phyloP scores from a whole-genome alignment of 2,113 vertebrate genomes.

The Ranitomeya imitator region DNA sequence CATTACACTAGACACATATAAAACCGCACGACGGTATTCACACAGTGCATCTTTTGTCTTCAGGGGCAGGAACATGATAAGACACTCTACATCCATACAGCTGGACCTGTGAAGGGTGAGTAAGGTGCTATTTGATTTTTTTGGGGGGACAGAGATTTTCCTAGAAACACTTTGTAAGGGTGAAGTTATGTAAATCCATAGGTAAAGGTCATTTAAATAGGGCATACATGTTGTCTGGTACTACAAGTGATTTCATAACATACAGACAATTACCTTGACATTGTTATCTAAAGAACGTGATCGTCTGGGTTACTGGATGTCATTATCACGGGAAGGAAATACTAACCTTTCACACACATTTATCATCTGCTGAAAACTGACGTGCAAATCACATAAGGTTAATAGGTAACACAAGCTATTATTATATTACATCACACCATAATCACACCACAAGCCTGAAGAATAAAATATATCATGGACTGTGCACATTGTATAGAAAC shows the following conservation, averaged over 20 bases:
- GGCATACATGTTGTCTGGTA: neutral
- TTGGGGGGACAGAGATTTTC: too few species aligned
- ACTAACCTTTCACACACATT: neutral
- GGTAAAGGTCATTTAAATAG: too few species aligned
- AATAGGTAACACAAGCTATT: slow-evolving; percentile 4
- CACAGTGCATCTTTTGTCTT: too few species aligned
- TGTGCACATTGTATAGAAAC: too few species aligned
- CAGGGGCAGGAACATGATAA: too few species aligned
- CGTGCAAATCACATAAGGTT: neutral
- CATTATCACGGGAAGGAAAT: neutral
- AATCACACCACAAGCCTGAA: neutral
- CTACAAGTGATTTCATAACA: neutral
- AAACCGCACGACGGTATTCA: too few species aligned
- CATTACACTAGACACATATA: too few species aligned
- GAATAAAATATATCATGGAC: neutral
- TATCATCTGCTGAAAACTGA: neutral
- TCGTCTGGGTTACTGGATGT: neutral
- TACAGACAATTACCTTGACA: neutral
- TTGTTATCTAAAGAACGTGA: neutral
- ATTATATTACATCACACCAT: neutral
- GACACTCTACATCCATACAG: too few species aligned
- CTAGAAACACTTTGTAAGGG: too few species aligned
- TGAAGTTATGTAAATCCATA: too few species aligned
- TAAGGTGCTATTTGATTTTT: too few species aligned
- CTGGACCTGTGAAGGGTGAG: too few species aligned